Percentiles rank a stretch among this genome's conserved stretches.
Evolutionary conservation across 2,113 vertebrate species (phyloP).

Genomic region (Odobenus rosmarus): DNA sequence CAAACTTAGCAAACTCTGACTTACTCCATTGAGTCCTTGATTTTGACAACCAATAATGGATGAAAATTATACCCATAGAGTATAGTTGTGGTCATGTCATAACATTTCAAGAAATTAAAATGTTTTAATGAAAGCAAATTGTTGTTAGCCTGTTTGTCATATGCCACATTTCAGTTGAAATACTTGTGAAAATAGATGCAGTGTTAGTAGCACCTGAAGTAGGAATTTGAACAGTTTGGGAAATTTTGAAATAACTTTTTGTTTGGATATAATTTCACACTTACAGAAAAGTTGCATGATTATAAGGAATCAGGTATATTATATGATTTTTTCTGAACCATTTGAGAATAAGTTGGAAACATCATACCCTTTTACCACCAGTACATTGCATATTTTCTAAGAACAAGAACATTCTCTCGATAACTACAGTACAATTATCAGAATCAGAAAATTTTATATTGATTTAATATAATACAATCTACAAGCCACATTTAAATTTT

Average conservation of each 20-base stretch:
- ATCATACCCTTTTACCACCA: background rate
- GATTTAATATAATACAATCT: background rate
- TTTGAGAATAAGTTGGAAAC: background rate
- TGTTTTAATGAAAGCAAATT: conserved; percentile 45
- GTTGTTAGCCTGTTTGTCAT: conserved; percentile 8
- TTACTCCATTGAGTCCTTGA: background rate
- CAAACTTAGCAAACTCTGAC: background rate
- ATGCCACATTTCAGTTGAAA: background rate
- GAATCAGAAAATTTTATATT: conserved; percentile 6
- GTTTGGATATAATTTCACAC: background rate
- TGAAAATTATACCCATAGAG: background rate
- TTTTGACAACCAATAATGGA: background rate
- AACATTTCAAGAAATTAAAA: conserved; percentile 34
- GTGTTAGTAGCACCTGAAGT: background rate
- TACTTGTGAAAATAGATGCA: background rate
- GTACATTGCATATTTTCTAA: background rate
- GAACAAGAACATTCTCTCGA: background rate
- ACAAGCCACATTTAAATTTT: background rate
- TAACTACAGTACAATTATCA: background rate
- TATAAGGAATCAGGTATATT: background rate
- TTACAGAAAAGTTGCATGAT: background rate
- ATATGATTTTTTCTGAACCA: background rate
- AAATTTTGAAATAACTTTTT: background rate
- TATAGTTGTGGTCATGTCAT: background rate
- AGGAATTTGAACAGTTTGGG: background rate